phyloP scores from a whole-genome alignment of 2,797 vertebrate genomes.

The Spheniscus humboldti region DNA sequence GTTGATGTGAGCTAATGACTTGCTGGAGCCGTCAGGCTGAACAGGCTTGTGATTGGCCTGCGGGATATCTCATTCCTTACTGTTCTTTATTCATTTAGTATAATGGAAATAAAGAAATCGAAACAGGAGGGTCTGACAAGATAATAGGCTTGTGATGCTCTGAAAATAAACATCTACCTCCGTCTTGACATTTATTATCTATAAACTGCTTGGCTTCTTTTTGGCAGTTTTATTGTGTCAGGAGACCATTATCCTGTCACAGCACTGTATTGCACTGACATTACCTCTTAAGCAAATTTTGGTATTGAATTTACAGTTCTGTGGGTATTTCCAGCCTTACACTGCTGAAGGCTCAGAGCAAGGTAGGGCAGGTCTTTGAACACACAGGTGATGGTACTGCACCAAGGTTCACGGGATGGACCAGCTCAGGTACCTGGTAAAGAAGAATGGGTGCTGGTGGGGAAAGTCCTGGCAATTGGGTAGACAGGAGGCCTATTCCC shows the following conservation, averaged over 20 bases:
- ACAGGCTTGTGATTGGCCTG: not conserved
- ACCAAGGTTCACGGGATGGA: not conserved
- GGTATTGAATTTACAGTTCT: slow-evolving; percentile 14
- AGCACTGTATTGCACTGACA: slow-evolving; percentile 39
- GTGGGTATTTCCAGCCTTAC: not conserved
- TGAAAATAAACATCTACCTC: slow-evolving; percentile 50
- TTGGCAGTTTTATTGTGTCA: slow-evolving; percentile 63
- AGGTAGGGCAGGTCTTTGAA: not conserved
- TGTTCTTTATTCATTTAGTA: slow-evolving; percentile 16
- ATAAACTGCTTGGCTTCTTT: slow-evolving; percentile 50
- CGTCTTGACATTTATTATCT: slow-evolving; percentile 61
- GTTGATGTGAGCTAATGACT: not conserved
- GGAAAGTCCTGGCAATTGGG: not conserved
- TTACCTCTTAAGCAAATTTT: slow-evolving; percentile 62
- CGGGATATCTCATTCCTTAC: not conserved
- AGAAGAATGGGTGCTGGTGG: not conserved
- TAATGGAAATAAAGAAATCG: slow-evolving; percentile 27
- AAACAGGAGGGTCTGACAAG: slow-evolving; percentile 35
- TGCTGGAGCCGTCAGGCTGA: not conserved
- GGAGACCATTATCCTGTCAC: slow-evolving; percentile 63
- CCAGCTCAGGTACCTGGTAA: not conserved
- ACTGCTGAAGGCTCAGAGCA: not conserved
- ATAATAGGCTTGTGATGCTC: slow-evolving; percentile 34
- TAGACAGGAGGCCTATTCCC: not conserved
- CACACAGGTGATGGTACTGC: not conserved